phyloP scores from a whole-genome alignment of 2,113 vertebrate species.

The Gallinago media region DNA sequence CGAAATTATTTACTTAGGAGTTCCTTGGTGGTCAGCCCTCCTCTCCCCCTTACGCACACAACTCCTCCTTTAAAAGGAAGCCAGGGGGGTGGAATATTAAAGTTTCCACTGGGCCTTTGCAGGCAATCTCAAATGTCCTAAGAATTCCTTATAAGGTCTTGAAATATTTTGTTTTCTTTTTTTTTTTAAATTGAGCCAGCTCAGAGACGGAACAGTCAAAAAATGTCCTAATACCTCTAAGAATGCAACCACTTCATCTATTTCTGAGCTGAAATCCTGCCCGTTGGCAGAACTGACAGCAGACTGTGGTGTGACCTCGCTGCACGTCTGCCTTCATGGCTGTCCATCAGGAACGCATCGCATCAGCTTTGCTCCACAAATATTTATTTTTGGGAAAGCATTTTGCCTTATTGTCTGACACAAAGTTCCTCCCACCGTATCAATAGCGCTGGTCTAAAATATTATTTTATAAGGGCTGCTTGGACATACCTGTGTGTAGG shows the following conservation, averaged over 20 bases:
- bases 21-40: not conserved
- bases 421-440: not conserved
- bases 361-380: not conserved
- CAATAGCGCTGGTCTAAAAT: not conserved
- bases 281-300: not conserved
- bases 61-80: not conserved
- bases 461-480: not conserved
- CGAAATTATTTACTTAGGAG: not conserved
- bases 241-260: not conserved
- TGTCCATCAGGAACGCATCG: not conserved
- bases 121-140: not conserved
- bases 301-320: not conserved
- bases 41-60: not conserved
- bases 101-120: not conserved
- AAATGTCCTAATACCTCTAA: not conserved
- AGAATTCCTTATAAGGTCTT: conserved; percentile 46
- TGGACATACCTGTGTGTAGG: rapidly evolving
- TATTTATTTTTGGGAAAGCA: not conserved
- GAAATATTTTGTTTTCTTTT: not conserved
- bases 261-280: not conserved
- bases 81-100: not conserved
- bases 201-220: not conserved
- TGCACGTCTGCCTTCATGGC: not conserved
- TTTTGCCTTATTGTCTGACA: not conserved
- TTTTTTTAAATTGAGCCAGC: not conserved